Percentiles rank a stretch among this genome's conserved stretches.
Evolutionary conservation across 2,113 vertebrate genomes (phyloP).

Genomic region (Mesitornis unicolor): DNA sequence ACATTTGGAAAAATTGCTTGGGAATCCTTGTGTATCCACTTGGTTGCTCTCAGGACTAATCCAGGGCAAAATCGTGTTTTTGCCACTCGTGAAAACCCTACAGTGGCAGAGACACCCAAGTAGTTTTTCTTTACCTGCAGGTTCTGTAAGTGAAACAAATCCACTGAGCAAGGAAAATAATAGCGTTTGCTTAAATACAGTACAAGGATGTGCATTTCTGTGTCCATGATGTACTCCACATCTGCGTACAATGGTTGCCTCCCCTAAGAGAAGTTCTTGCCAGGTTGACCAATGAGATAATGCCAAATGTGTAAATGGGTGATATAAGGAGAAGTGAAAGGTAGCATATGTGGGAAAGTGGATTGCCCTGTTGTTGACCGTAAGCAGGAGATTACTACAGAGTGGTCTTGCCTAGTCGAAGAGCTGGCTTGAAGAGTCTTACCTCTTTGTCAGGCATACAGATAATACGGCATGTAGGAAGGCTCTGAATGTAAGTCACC

Average conservation of each 20-base stretch:
- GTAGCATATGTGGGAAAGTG: fast-evolving
- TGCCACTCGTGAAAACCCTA: background rate
- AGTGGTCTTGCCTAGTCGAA: background rate
- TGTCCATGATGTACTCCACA: background rate
- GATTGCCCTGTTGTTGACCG: background rate
- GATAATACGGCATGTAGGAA: background rate
- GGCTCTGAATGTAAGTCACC: background rate
- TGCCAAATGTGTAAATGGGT: fast-evolving
- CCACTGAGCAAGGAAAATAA: background rate
- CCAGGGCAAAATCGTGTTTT: background rate
- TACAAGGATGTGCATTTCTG: background rate
- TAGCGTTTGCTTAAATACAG: background rate
- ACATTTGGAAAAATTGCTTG: background rate
- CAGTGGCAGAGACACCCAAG: background rate
- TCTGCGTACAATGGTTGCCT: fast-evolving
- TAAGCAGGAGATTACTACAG: background rate
- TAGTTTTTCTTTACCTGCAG: background rate
- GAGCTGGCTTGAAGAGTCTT: background rate
- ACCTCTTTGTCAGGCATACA: fast-evolving
- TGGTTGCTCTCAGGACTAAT: background rate
- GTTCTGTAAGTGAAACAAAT: background rate
- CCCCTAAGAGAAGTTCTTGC: background rate
- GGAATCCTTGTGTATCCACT: background rate
- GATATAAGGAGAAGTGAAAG: background rate
- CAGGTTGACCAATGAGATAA: background rate